Conservation (phyloP, 2,888 invertebrate genomes). For the Sphaerophoria taeniata region DNA sequence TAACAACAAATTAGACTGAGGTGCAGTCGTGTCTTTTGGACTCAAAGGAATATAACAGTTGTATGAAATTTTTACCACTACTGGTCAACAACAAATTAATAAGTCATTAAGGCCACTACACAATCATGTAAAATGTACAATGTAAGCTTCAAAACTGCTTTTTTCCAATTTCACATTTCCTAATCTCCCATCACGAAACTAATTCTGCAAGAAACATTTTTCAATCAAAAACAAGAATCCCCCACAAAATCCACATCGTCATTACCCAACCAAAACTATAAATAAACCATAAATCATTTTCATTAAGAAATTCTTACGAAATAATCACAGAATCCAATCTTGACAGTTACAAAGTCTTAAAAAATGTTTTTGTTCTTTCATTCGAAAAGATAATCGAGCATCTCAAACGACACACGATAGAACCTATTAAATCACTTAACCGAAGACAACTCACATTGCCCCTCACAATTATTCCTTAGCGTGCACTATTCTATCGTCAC, state of each 20-base stretch:
- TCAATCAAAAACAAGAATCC: too few species aligned
- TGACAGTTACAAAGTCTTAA: slow-evolving; percentile 43
- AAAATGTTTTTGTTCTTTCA: slow-evolving; percentile 22
- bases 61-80: too few species aligned
- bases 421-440: slow-evolving; percentile 63
- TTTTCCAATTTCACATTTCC: too few species aligned
- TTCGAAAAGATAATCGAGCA: slow-evolving; percentile 30
- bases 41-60: too few species aligned
- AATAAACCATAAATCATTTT: slow-evolving; percentile 58
- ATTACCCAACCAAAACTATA: slow-evolving; percentile 26
- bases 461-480: slow-evolving; percentile 23
- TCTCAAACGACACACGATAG: not conserved
- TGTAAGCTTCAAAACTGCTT: too few species aligned
- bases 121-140: too few species aligned
- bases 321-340: slow-evolving; percentile 13
- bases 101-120: too few species aligned
- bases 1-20: too few species aligned
- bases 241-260: slow-evolving; percentile 35
- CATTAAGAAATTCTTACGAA: slow-evolving; percentile 58
- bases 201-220: too few species aligned
- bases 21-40: too few species aligned
- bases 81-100: too few species aligned
- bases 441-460: not conserved
- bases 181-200: too few species aligned
- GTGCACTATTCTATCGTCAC: slow-evolving; percentile 25